A percentile compares a stretch with the other conserved stretches of the same genome.
phyloP scores from a whole-genome alignment of 1,140 invertebrate species.

The Ceratina japonica region DNA sequence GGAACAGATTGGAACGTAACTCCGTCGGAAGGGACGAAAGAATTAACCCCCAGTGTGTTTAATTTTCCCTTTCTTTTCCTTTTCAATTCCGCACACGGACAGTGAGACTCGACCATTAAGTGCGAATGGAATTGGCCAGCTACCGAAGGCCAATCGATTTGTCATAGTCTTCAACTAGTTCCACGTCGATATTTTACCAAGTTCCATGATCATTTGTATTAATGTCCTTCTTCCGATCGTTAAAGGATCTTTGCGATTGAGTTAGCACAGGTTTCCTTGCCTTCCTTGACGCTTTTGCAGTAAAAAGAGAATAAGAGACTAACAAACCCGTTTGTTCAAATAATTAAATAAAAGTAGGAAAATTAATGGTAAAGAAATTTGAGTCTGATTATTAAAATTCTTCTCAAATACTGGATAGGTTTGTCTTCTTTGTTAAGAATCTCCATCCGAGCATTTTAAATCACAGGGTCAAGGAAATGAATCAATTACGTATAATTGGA shows the following conservation, averaged over 20 bases:
- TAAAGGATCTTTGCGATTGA: constrained; percentile 52
- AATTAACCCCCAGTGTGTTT: constrained; percentile 38
- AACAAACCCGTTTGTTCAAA: too few relatives aligned
- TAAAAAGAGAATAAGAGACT: too few relatives aligned
- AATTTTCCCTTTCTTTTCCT: constrained; percentile 20
- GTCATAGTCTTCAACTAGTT: constrained; percentile 57
- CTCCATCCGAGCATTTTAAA: too few relatives aligned
- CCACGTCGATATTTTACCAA: constrained; percentile 1
- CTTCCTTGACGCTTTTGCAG: not conserved
- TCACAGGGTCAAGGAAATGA: too few relatives aligned
- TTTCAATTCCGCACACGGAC: not conserved
- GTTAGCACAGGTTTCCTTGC: constrained; percentile 36
- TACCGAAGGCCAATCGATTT: constrained; percentile 53
- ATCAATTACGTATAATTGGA: too few relatives aligned
- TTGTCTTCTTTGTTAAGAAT: too few relatives aligned
- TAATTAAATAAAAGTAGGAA: too few relatives aligned
- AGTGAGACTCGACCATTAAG: not conserved
- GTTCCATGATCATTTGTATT: constrained; percentile 54
- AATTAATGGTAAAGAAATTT: too few relatives aligned
- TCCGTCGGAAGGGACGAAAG: not conserved
- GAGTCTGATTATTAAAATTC: too few relatives aligned
- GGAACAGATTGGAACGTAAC: not conserved
- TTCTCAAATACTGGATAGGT: too few relatives aligned
- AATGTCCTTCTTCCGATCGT: constrained; percentile 51
- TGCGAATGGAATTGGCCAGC: too few relatives aligned